Evolutionary conservation across 53 echinoderm and acorn worm genomes (phyloP).

Genomic region (Apostichopus leukothele): DNA sequence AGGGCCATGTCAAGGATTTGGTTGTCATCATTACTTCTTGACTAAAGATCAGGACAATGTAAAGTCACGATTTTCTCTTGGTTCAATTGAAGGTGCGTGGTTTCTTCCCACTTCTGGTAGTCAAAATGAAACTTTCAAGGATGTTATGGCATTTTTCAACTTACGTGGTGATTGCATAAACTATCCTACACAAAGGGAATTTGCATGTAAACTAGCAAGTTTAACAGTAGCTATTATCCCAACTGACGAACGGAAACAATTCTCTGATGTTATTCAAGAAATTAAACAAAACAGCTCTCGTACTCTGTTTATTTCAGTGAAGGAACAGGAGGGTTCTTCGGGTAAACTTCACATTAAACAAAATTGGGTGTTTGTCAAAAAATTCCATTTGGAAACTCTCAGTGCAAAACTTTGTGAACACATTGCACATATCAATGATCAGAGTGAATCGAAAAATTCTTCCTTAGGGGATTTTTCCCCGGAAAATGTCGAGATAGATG

Average conservation of each 20-base stretch:
- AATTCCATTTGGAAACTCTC: too few species aligned
- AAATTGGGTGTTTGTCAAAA: too few species aligned
- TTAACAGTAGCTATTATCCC: slow-evolving; percentile 14
- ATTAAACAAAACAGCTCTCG: background rate
- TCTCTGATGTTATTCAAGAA: background rate
- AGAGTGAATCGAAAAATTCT: too few species aligned
- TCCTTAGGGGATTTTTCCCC: too few species aligned
- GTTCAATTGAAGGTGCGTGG: slow-evolving; percentile 11
- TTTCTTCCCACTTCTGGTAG: background rate
- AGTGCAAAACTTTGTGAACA: too few species aligned
- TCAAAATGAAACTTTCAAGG: slow-evolving; percentile 11
- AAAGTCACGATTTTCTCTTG: background rate
- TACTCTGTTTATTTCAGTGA: slow-evolving; percentile 3
- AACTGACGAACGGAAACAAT: background rate
- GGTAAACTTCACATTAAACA: too few species aligned
- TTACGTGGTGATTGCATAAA: background rate
- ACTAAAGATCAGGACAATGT: background rate
- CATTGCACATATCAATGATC: too few species aligned
- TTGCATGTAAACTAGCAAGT: slow-evolving; percentile 5
- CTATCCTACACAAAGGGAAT: slow-evolving; percentile 1
- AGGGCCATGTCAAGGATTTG: background rate
- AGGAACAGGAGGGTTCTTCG: background rate
- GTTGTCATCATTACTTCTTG: background rate
- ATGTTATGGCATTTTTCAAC: slow-evolving; percentile 3
- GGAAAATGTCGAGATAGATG: too few species aligned